A percentile compares a stretch with the other conserved stretches of the same genome.
Evolutionary conservation across 2,797 vertebrate species (phyloP).

Genomic region (Sebastes baramenuke): DNA sequence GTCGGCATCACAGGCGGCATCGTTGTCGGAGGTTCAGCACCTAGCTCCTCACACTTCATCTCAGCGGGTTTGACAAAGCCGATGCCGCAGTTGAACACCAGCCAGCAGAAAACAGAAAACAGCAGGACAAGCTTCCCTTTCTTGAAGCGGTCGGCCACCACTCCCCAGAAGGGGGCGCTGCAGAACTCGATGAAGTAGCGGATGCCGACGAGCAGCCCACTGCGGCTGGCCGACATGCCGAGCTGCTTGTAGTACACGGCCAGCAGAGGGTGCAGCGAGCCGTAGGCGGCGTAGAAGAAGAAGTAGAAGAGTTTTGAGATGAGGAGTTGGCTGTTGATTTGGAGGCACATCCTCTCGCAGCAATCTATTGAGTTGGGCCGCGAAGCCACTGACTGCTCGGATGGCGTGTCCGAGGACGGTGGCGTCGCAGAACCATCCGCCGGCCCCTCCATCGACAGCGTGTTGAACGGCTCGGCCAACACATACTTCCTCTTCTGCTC

Average conservation of each 20-base stretch:
- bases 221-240: conserved; percentile 93
- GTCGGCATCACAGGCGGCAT: not conserved
- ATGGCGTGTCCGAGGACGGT: conserved; percentile 43
- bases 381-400: conserved; percentile 26
- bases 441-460: conserved; percentile 80
- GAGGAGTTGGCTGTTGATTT: conserved; percentile 91
- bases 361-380: conserved; percentile 82
- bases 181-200: conserved; percentile 99
- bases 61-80: conserved; percentile 92
- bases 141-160: conserved; percentile 94
- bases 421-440: conserved; percentile 55
- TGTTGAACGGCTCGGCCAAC: conserved; percentile 88
- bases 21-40: not conserved
- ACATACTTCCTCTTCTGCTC: conserved; percentile 94
- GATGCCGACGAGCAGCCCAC: conserved; percentile 94
- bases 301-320: conserved; percentile 98
- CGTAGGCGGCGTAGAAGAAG: conserved; percentile 97
- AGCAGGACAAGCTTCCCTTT: conserved; percentile 94
- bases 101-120: conserved; percentile 95
- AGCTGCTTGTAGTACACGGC: conserved; percentile 96
- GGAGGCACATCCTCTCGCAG: conserved; percentile 89
- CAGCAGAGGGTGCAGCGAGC: conserved; percentile 94
- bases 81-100: conserved; percentile 94
- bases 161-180: conserved; percentile 98
- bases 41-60: conserved; percentile 85